Evolutionary conservation across 1,140 invertebrate genomes (phyloP), one percentile per base, ranked within the genome.

Genomic region (Centruroides vittatus): DNA sequence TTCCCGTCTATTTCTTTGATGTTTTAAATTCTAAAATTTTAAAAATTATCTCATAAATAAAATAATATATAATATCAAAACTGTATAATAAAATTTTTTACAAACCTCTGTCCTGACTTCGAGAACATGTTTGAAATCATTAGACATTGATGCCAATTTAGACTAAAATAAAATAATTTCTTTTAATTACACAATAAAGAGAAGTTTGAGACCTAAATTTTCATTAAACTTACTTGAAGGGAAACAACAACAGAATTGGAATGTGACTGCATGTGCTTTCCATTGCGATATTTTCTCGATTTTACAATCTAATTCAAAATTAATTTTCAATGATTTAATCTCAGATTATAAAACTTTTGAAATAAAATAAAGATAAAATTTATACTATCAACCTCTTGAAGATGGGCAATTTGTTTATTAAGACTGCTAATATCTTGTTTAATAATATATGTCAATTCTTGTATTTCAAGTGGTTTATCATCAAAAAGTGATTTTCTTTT

Each of bases 401-500:
- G 67, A 59, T 75, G 70, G 10, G 90, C 91, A 70, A 99, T 98
- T 78, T 99, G 92, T 72, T 93, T 86, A 78, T 99, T 98, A 58
- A 99, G 79, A 69, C 86, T 89, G 73, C 84, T 87, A 58, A 99
- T 81, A 75, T 99, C 96, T 68, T 91, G 87, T 78, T 98, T 98
- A 41, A 99, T 96, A 53, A 98, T 96, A 70, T 93, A 93, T 1
- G 94, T 98, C 49, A 99, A 74, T 73, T 98, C 93, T 75, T 99
- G 92, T 58, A 99, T 96, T 79, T 99, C 95, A 61, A 85, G 79
- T 53, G 92, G 88, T 73, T 87, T 80, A 71, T 98, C 95, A 77
- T 99, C 93, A 78, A 99, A 99, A 53, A 99, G 78, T 0, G 93
- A 95, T 74, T 94, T 96, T 69, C 88, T 86, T 78, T 97, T 98